These are phyloP conservation scores for Dione juno DNA, from an alignment of 2,888 invertebrate species.

Conservation along the genomic window DNA sequence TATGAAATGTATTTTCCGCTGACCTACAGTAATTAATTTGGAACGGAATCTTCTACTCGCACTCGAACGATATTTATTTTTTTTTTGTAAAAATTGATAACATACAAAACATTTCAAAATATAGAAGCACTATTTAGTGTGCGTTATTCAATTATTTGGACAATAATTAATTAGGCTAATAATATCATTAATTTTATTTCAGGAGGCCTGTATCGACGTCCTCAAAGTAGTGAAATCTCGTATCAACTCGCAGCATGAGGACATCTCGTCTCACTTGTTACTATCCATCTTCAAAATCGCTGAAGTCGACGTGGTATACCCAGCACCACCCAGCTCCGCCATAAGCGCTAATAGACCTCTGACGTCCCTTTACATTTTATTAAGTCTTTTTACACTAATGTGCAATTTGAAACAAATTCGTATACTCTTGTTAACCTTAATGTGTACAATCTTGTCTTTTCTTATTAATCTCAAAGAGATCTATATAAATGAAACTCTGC, in stretches of 20 bases:
- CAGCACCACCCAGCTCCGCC: constrained; percentile 85
- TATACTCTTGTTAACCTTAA: background rate
- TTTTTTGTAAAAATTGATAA: too few relatives aligned
- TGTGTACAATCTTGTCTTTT: background rate
- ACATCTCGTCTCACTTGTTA: constrained; percentile 92
- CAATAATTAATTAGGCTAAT: background rate
- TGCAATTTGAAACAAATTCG: constrained; percentile 56
- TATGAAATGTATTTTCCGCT: too few relatives aligned
- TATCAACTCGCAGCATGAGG: constrained; percentile 92
- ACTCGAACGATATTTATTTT: too few relatives aligned
- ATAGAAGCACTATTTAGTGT: too few relatives aligned
- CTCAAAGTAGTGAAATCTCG: constrained; percentile 91
- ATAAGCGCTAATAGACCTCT: constrained; percentile 60
- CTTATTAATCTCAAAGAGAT: constrained; percentile 4
- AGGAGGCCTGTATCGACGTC: constrained; percentile 93
- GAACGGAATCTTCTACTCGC: too few relatives aligned
- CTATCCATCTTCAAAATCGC: constrained; percentile 96
- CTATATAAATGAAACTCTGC: background rate
- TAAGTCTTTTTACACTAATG: constrained; percentile 63
- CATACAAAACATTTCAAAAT: too few relatives aligned
- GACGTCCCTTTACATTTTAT: constrained; percentile 59
- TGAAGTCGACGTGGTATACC: constrained; percentile 93
- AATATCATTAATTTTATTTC: constrained; percentile 56
- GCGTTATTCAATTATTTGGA: background rate
- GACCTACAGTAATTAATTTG: too few relatives aligned